A percentile compares a stretch with the other conserved stretches of the same genome.
phyloP scores from a whole-genome alignment of 2,888 invertebrate genomes.

The Pocota personata region DNA sequence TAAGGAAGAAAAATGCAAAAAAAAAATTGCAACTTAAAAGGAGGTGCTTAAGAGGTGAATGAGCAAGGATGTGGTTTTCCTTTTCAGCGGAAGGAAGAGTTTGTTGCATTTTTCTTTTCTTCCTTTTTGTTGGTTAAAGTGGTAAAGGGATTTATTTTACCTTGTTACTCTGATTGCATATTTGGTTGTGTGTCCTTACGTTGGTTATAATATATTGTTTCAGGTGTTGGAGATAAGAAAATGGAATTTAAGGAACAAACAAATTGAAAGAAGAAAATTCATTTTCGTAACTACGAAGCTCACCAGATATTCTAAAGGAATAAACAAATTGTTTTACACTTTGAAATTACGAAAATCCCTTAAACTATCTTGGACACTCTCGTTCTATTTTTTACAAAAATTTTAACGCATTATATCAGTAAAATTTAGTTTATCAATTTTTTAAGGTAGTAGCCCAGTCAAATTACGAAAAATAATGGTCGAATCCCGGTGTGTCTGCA shows the following conservation, averaged over 20 bases:
- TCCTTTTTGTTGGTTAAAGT: background rate
- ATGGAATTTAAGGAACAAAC: background rate
- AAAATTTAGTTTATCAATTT: no score
- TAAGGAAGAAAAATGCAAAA: background rate
- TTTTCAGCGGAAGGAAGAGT: background rate
- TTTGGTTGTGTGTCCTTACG: background rate
- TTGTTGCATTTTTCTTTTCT: background rate
- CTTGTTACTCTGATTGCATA: constrained; percentile 3
- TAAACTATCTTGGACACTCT: no score
- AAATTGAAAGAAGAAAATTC: no score
- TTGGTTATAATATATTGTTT: background rate
- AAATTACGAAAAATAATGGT: no score
- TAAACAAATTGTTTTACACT: no score
- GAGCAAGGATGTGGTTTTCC: background rate
- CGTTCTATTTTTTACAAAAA: no score
- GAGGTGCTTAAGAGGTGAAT: background rate
- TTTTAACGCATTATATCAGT: no score
- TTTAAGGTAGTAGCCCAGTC: no score
- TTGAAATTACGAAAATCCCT: no score
- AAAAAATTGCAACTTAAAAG: constrained; percentile 26
- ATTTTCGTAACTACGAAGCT: no score
- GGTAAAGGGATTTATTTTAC: constrained; percentile 19
- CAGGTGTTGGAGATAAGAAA: background rate
- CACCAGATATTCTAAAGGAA: no score
- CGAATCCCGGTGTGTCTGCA: no score